A percentile compares a stretch with the other conserved stretches of the same genome.
Evolutionary conservation across 2,888 invertebrate species (phyloP).

Genomic region (Rhamnusium bicolor): DNA sequence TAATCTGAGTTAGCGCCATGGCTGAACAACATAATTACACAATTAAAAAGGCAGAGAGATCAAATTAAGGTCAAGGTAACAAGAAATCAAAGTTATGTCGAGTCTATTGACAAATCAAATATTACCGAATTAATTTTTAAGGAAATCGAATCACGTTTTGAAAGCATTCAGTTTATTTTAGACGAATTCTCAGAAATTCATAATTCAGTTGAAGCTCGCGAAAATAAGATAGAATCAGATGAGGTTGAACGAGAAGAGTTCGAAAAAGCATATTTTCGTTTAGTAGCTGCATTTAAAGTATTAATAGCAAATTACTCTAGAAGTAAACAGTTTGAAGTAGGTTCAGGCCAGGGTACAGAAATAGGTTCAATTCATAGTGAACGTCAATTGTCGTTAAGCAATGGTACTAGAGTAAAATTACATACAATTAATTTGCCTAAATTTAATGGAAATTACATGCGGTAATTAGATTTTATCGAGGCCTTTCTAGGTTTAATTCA

Average conservation of each 20-base stretch:
- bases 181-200: neutral
- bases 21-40: neutral
- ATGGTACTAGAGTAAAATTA: no score
- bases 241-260: no score
- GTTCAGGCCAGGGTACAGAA: neutral
- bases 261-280: neutral
- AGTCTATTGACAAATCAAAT: no score
- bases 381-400: no score
- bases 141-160: neutral
- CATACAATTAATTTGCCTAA: neutral
- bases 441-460: neutral
- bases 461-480: slow-evolving; percentile 9
- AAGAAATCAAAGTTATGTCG: no score
- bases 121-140: neutral
- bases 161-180: neutral
- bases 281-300: neutral
- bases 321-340: no score
- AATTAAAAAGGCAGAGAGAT: slow-evolving; percentile 1
- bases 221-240: neutral
- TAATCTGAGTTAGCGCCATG: neutral
- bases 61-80: slow-evolving; percentile 2
- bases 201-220: neutral
- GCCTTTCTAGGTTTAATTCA: no score
- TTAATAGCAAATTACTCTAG: no score
- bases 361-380: neutral